Evolutionary conservation across 2,113 vertebrate genomes (phyloP).

Genomic region (Hypanus sabinus): DNA sequence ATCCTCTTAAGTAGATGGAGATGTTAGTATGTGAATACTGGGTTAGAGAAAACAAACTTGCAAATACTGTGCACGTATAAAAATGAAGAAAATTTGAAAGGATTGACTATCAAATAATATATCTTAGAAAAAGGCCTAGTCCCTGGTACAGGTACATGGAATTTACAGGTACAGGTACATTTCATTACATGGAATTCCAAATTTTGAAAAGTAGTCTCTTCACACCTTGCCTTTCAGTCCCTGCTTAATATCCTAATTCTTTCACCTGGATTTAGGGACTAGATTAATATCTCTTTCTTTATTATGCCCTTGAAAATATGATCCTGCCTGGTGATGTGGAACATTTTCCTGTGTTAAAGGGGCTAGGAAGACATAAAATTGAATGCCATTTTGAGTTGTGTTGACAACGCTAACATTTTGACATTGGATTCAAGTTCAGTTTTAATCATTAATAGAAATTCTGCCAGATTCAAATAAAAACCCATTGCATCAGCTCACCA

Average conservation of each 20-base stretch:
- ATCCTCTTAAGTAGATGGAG: too few species aligned
- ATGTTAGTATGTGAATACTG: neutral
- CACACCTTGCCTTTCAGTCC: neutral
- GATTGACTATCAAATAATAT: neutral
- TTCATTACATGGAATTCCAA: neutral
- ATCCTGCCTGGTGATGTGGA: neutral
- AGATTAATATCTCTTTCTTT: neutral
- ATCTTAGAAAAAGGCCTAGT: neutral
- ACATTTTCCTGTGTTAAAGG: neutral
- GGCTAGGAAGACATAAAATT: too few species aligned
- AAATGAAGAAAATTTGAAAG: too few species aligned
- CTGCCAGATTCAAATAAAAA: neutral
- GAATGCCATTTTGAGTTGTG: neutral
- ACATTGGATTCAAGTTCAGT: neutral
- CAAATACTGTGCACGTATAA: too few species aligned
- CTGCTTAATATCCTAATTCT: neutral
- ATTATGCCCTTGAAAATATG: too few species aligned
- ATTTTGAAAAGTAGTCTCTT: neutral
- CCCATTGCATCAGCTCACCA: neutral
- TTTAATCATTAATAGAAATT: neutral
- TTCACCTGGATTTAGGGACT: neutral
- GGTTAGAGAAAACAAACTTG: neutral
- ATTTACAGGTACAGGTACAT: too few species aligned
- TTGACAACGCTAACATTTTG: neutral
- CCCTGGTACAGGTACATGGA: neutral